Conservation (phyloP, 2,113 vertebrate species). For the Amphiprion percula region DNA sequence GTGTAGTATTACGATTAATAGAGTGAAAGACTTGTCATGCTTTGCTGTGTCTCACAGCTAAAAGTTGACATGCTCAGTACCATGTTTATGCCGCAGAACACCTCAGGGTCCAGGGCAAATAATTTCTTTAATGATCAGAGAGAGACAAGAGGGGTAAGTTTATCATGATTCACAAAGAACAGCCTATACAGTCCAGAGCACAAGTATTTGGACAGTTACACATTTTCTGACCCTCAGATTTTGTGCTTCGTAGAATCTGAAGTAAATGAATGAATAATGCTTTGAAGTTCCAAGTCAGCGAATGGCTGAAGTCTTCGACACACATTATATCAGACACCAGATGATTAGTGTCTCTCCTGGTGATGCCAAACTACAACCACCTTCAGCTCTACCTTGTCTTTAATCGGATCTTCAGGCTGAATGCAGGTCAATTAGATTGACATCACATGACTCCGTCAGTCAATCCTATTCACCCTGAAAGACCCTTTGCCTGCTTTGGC, state of each 20-base stretch:
- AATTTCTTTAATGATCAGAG: constrained; percentile 82
- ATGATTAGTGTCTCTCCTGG: too few relatives aligned
- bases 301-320: too few relatives aligned
- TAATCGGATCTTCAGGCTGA: too few relatives aligned
- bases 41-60: constrained; percentile 71
- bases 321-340: too few relatives aligned
- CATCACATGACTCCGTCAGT: too few relatives aligned
- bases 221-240: constrained; percentile 4
- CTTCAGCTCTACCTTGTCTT: too few relatives aligned
- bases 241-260: neutral
- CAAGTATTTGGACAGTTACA: constrained; percentile 15
- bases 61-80: constrained; percentile 78
- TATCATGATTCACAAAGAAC: constrained; percentile 57
- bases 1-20: constrained; percentile 69
- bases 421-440: too few relatives aligned
- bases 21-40: constrained; percentile 77
- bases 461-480: too few relatives aligned
- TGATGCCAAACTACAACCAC: too few relatives aligned
- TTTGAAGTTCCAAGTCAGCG: neutral
- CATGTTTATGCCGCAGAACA: constrained; percentile 82
- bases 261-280: neutral
- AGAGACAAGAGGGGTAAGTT: constrained; percentile 76
- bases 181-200: constrained; percentile 31
- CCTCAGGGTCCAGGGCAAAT: constrained; percentile 84
- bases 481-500: too few relatives aligned